Conservation (phyloP, 1,140 invertebrate species). For the Drosophila prosaltans region DNA sequence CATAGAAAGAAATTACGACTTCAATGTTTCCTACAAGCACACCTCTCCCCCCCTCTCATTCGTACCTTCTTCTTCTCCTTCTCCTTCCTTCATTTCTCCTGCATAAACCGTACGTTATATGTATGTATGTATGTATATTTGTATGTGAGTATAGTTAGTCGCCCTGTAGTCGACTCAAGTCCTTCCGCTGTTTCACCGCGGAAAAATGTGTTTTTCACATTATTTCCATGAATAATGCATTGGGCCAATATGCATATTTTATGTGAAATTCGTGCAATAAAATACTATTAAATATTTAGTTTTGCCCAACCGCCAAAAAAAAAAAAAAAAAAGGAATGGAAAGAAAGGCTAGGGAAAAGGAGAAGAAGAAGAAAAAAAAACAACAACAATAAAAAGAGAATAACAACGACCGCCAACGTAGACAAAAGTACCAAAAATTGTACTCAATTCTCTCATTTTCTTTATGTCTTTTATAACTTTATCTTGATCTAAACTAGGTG, state of each 20-base stretch:
- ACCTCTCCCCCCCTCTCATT: background rate
- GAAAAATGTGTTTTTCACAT: constrained; percentile 79
- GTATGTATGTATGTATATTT: no score
- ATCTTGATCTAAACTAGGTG: constrained; percentile 2
- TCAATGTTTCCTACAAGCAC: background rate
- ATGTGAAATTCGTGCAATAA: constrained; percentile 82
- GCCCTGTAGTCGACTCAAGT: constrained; percentile 3
- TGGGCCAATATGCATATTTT: constrained; percentile 81
- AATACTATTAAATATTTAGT: constrained; percentile 83
- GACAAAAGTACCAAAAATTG: background rate
- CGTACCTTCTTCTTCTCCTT: constrained; percentile 7
- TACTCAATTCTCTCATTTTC: background rate
- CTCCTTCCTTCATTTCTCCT: background rate
- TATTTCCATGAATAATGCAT: constrained; percentile 81
- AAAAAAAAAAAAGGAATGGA: background rate
- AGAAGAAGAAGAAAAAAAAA: background rate
- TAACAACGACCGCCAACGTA: constrained; percentile 5
- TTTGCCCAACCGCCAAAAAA: constrained; percentile 41
- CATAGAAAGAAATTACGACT: constrained; percentile 21
- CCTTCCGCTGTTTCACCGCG: constrained; percentile 13
- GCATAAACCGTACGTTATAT: background rate
- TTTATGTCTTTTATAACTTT: background rate
- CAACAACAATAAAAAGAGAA: background rate
- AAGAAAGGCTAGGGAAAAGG: background rate
- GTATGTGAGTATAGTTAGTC: background rate